phyloP scores from a whole-genome alignment of 2,888 invertebrate genomes.

The Tachystola acroxantha region DNA sequence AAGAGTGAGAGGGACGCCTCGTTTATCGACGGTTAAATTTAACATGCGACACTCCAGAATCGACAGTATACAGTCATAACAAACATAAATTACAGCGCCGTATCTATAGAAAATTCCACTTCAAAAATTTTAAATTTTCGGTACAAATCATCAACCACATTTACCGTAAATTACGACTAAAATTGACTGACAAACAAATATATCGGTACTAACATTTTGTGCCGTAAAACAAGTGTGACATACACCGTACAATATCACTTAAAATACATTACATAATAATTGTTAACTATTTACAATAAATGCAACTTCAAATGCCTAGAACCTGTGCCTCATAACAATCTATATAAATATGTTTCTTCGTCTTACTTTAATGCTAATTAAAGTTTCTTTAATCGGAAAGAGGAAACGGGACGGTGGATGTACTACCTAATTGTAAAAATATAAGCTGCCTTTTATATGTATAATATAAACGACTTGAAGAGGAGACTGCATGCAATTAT shows the following conservation, averaged over 20 bases:
- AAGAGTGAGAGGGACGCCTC: too few species aligned
- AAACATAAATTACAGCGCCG: conserved; percentile 6
- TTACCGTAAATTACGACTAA: conserved; percentile 59
- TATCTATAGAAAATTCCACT: conserved; percentile 20
- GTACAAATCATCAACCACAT: conserved; percentile 60
- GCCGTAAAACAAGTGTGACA: conserved; percentile 76
- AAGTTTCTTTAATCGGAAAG: conserved; percentile 62
- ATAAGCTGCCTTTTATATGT: conserved; percentile 48
- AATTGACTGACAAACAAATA: conserved; percentile 73
- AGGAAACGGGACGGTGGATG: conserved; percentile 76
- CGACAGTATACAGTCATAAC: too few species aligned
- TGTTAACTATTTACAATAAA: conserved; percentile 75
- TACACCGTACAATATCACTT: conserved; percentile 68
- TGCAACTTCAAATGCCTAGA: conserved; percentile 73
- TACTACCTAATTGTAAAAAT: conserved; percentile 60
- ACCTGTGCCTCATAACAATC: conserved; percentile 77
- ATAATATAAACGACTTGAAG: conserved; percentile 28
- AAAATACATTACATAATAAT: conserved; percentile 49
- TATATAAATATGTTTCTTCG: conserved; percentile 71
- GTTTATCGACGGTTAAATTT: too few species aligned
- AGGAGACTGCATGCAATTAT: conserved; percentile 38
- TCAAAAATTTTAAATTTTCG: conserved; percentile 29
- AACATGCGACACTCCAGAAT: too few species aligned
- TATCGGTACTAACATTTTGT: conserved; percentile 69
- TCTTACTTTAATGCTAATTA: conserved; percentile 69